Base-by-base conservation (phyloP, 2,888 invertebrate species). In the Piscicola geometra region DNA sequence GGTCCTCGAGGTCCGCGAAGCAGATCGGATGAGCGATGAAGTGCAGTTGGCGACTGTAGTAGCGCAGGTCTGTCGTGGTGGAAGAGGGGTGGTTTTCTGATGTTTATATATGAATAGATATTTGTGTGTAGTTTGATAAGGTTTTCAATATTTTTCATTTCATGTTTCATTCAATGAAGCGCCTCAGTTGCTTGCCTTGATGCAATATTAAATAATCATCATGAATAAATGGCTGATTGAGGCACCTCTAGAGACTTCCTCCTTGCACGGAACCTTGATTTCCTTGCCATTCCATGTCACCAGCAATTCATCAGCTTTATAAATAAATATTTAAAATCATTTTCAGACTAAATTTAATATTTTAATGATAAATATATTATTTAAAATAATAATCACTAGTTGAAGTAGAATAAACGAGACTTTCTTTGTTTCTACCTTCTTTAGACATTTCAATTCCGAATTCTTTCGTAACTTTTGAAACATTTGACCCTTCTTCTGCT, bases 241-340 rank as follows among this genome's bases (percentile, higher is more conserved):
- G 66, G 1, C 12, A 77, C 77, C 77, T 64, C 60, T 77, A 30
- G 36, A 33, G n/a, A 75, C 64, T 32, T 77, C 77, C n/a, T 77
- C 77, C 47, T 74, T 75, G 77, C 76, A 77, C 18, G 77, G 77
- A 25, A 77, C 64, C 1, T 21, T 36, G 21, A 77, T 56, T 36
- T 75, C 69, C 35, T 75, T 25, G 12, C 74, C 69, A 60, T 64
- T 66, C 77, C 77, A 77, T 15, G 75, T 75, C 5, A 77, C n/a
- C 41, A 71, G 18, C 52, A 77, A 47, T 56, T 60, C 52, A 35
- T 75, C 75, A 56, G 68, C 75, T 75, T 35, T 35, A 33, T n/a
- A 30, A 30, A 47, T 35, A 47, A 70, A 41, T n/a, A 0, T n/a
- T 28, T 25, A n/a, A 66, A 18, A 66, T n/a, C 12, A 68, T 15